Evolutionary conservation across 92 coral and sea anemone species (phyloP).

Genomic region (Scolanthus callimorphus): DNA sequence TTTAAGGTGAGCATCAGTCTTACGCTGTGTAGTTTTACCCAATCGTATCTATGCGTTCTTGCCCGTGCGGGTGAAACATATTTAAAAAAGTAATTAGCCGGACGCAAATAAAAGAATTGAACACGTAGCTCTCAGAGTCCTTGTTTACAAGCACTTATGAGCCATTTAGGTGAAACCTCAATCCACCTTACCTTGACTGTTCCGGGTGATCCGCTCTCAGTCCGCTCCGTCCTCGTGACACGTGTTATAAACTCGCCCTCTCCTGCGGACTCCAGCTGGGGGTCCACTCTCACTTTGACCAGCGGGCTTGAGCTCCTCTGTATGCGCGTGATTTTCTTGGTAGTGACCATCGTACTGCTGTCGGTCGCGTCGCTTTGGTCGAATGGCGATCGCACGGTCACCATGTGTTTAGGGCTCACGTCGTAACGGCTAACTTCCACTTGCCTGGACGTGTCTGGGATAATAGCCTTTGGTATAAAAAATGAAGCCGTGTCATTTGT

Average conservation of each 20-base stretch:
- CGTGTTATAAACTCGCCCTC: background rate
- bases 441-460: constrained; percentile 1
- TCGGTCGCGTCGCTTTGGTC: constrained; percentile 16
- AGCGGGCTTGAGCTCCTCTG: constrained; percentile 44
- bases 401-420: constrained; percentile 63
- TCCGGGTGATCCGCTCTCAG: constrained; percentile 5
- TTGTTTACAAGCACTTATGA: too few species aligned
- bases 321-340: constrained; percentile 53
- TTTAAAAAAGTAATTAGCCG: too few species aligned
- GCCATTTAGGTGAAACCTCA: too few species aligned
- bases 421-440: constrained; percentile 44
- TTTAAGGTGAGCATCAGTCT: too few species aligned
- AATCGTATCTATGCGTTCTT: too few species aligned
- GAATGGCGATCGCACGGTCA: constrained; percentile 59
- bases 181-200: background rate
- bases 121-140: too few species aligned
- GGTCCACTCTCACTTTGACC: constrained; percentile 33
- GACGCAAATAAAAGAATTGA: too few species aligned
- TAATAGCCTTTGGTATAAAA: background rate
- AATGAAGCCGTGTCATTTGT: too few species aligned
- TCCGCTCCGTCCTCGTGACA: background rate
- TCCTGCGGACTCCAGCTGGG: constrained; percentile 7
- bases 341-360: constrained; percentile 8
- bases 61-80: too few species aligned
- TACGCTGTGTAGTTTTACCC: too few species aligned